These are phyloP conservation scores for Oryzias javanicus DNA, from an alignment of 2,113 vertebrate species.

Conservation along the genomic window DNA sequence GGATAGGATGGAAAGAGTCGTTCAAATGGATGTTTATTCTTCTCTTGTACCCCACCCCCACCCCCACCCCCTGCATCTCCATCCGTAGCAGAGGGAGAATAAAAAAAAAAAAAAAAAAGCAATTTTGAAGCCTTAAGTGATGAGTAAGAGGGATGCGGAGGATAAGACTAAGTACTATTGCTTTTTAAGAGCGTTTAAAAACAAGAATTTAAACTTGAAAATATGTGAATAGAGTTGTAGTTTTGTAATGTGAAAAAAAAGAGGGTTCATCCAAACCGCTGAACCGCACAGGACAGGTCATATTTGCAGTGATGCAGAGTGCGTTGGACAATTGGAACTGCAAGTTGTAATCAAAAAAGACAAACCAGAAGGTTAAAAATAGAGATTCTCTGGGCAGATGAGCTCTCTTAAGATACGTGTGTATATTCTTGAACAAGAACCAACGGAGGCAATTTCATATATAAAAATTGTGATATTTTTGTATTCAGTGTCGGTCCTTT, in stretches of 20 bases:
- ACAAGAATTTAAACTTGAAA: constrained; percentile 85
- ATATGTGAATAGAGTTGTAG: constrained; percentile 85
- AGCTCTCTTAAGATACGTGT: constrained; percentile 65
- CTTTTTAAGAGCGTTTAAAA: constrained; percentile 77
- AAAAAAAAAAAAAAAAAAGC: constrained; percentile 39
- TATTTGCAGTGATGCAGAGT: constrained; percentile 76
- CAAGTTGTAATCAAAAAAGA: constrained; percentile 71
- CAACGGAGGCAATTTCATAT: constrained; percentile 84
- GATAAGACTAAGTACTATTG: constrained; percentile 71
- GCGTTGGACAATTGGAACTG: constrained; percentile 81
- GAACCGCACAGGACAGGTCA: constrained; percentile 69
- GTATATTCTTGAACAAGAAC: constrained; percentile 78
- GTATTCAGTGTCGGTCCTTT: constrained; percentile 86
- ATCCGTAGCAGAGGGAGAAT: constrained; percentile 55
- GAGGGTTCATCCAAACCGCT: constrained; percentile 56
- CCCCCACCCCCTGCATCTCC: constrained; percentile 40
- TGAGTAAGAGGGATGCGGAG: constrained; percentile 54
- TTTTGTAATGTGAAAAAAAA: constrained; percentile 86
- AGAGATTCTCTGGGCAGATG: constrained; percentile 63
- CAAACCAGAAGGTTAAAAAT: constrained; percentile 53
- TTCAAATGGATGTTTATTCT: constrained; percentile 54
- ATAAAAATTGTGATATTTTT: constrained; percentile 95
- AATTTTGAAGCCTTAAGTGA: constrained; percentile 79
- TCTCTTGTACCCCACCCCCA: constrained; percentile 50
- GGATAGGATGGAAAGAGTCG: constrained; percentile 63